These are phyloP conservation scores for Dallia pectoralis DNA, from an alignment of 2,797 vertebrate species.

Conservation along the genomic window DNA sequence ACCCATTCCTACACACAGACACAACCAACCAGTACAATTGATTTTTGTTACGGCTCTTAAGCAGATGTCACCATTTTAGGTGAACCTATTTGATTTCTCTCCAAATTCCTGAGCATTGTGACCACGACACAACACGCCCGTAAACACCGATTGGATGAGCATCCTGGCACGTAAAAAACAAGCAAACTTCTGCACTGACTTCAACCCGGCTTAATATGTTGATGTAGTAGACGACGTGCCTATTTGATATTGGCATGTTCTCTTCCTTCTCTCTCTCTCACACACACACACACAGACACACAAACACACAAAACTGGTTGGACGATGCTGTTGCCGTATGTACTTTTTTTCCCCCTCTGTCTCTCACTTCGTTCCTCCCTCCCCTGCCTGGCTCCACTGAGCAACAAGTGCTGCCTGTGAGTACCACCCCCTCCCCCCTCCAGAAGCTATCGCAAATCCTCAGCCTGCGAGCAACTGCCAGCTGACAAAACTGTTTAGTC, in stretches of 20 bases:
- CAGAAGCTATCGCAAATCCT: slow-evolving; percentile 75
- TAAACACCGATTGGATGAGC: slow-evolving; percentile 3
- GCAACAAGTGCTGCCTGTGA: slow-evolving; percentile 22
- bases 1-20: not conserved
- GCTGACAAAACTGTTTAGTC: slow-evolving; percentile 84
- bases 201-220: slow-evolving; percentile 36
- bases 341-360: slow-evolving; percentile 21
- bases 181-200: not conserved
- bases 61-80: not conserved
- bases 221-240: slow-evolving; percentile 24
- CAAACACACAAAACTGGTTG: slow-evolving; percentile 43
- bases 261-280: slow-evolving; percentile 16
- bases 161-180: not conserved
- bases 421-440: slow-evolving; percentile 51
- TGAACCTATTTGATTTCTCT: not conserved
- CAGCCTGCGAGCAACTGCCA: slow-evolving; percentile 70
- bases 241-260: slow-evolving; percentile 2
- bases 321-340: slow-evolving; percentile 39
- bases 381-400: slow-evolving; percentile 36
- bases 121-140: not conserved
- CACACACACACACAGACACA: not conserved
- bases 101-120: not conserved
- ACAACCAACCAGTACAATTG: not conserved
- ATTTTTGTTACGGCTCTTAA: not conserved
- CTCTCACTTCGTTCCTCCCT: slow-evolving; percentile 19